Conservation (phyloP, 2,113 vertebrate species). For the Arothron firmamentum region DNA sequence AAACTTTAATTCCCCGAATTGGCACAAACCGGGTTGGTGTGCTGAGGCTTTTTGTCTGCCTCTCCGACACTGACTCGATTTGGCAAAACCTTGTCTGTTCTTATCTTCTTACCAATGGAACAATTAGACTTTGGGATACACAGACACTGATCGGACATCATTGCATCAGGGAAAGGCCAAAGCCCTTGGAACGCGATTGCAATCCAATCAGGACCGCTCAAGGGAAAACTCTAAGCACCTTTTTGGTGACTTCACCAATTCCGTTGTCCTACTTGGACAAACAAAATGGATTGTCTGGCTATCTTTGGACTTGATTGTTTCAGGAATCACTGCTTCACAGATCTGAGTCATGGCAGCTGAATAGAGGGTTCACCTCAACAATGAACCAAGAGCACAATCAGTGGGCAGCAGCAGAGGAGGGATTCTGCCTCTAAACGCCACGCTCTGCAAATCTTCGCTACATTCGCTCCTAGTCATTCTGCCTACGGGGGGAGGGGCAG, state of each 20-base stretch:
- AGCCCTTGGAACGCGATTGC: conserved; percentile 25
- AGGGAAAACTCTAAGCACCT: no score
- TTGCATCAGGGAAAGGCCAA: conserved; percentile 32
- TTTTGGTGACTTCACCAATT: no score
- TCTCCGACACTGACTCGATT: conserved; percentile 24
- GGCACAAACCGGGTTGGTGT: no score
- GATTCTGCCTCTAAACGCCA: conserved; percentile 39
- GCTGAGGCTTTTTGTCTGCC: conserved; percentile 16
- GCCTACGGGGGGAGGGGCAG: conserved; percentile 25
- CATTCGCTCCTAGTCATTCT: conserved; percentile 55
- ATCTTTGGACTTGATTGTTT: conserved; percentile 46
- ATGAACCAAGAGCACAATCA: conserved; percentile 38
- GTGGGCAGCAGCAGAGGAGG: conserved; percentile 41
- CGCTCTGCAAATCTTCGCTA: conserved; percentile 60
- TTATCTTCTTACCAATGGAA: conserved; percentile 31
- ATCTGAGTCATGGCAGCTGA: conserved; percentile 57
- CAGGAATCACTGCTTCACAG: conserved; percentile 40
- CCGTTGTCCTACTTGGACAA: conserved; percentile 27
- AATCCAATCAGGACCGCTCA: no score
- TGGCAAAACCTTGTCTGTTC: conserved; percentile 6
- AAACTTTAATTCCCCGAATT: no score
- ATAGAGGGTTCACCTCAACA: conserved; percentile 46
- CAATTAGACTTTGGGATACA: conserved; percentile 23
- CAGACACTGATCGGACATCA: conserved; percentile 40
- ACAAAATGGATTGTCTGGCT: conserved; percentile 30